These are phyloP conservation scores for Mesorhabditis sp. DNA, from an alignment of 2,888 invertebrate species.

Conservation along the genomic window DNA sequence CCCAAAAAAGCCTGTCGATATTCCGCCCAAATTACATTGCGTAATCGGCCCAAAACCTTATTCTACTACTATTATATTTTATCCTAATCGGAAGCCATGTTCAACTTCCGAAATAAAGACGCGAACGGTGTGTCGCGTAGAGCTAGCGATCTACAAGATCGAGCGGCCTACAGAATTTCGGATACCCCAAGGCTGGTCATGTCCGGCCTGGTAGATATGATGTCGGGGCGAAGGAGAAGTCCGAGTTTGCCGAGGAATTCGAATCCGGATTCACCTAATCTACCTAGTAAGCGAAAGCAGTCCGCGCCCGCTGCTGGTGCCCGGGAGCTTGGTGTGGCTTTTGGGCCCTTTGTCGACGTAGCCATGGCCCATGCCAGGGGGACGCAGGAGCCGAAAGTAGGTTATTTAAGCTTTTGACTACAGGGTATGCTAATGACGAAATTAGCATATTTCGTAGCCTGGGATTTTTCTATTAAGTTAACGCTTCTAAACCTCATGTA, in stretches of 20 bases:
- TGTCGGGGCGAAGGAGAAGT: not conserved
- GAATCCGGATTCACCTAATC: not conserved
- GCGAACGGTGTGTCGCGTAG: not conserved
- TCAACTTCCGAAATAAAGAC: not conserved
- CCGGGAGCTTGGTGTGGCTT: not conserved
- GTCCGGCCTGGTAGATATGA: not conserved
- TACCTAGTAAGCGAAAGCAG: not conserved
- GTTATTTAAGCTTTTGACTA: no score
- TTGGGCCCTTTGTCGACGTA: not conserved
- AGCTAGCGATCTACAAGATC: slow-evolving; percentile 5
- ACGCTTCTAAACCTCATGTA: not conserved
- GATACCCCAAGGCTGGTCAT: slow-evolving; percentile 6
- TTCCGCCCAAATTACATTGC: no score
- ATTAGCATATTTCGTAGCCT: no score
- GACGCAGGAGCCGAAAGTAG: no score
- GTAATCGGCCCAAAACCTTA: no score
- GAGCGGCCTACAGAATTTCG: not conserved
- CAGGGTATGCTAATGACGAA: no score
- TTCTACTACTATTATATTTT: no score
- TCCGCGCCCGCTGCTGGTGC: not conserved
- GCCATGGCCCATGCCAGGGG: not conserved
- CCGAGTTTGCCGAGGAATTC: slow-evolving; percentile 2
- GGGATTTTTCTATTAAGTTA: no score
- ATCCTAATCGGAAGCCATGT: not conserved
- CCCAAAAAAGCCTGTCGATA: no score